Percentiles rank a stretch among this genome's conserved stretches.
These are phyloP conservation scores for Eristalis intricaria DNA, from an alignment of 2,888 invertebrate species.

Conservation along the genomic window DNA sequence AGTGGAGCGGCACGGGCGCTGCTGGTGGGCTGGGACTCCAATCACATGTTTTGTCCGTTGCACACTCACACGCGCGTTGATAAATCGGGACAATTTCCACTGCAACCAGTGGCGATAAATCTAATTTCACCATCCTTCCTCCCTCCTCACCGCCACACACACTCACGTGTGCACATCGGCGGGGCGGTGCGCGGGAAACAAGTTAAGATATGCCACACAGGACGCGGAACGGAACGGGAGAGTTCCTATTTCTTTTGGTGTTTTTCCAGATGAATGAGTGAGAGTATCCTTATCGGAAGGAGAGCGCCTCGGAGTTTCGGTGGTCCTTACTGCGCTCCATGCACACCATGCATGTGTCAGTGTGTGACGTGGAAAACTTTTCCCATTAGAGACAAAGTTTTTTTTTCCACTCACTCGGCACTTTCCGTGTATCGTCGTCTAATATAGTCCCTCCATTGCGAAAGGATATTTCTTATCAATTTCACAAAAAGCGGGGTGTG, in stretches of 20 bases:
- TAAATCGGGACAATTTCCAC: conserved; percentile 80
- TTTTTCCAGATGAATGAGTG: conserved; percentile 33
- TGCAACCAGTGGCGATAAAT: conserved; percentile 79
- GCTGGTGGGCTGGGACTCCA: not conserved
- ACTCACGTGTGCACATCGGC: not conserved
- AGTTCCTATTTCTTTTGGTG: conserved; percentile 11
- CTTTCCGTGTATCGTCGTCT: not conserved
- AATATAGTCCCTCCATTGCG: not conserved
- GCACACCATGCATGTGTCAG: not conserved
- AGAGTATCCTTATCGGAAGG: conserved; percentile 39
- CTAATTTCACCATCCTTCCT: conserved; percentile 75
- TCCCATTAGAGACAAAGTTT: conserved; percentile 19
- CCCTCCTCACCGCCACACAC: not conserved
- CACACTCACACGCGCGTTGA: conserved; percentile 73
- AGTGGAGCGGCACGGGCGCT: not conserved
- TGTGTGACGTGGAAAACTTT: conserved; percentile 31
- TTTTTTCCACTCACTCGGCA: conserved; percentile 9
- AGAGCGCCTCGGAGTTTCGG: not conserved
- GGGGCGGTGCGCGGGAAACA: not conserved
- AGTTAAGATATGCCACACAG: conserved; percentile 15
- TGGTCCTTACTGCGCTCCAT: not conserved
- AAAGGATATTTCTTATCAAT: conserved; percentile 45
- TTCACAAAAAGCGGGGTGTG: not conserved
- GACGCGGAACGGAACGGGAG: not conserved
- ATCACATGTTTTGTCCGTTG: conserved; percentile 50